Base-by-base conservation (phyloP, 2,113 vertebrate genomes). In the Anguilla rostrata region DNA sequence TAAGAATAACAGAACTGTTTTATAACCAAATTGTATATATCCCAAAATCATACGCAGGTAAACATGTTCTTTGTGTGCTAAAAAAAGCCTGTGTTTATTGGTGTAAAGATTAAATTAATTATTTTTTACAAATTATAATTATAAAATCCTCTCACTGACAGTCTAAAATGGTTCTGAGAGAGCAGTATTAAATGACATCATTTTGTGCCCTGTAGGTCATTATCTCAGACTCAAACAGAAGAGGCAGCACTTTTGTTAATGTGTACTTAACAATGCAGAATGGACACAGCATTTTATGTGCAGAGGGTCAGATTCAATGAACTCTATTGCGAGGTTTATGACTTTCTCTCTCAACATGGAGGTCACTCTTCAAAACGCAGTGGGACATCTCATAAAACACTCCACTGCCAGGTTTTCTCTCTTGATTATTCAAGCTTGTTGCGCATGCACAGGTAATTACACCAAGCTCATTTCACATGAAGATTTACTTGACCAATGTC, bases 341-440 rank as follows among this genome's bases (percentile, higher is more conserved):
- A 22, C 81, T 82, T 82, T 82, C 78, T 80, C 78, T 49, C 6
- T 53, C 26, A 75, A 53, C 9, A 11, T 12, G 26, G 46, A 82
- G 81, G 81, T 82, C 81, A 29, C 43, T 26, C 43, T 43, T 34
- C n/a, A 53, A 82, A 82, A 82, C 18, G 22, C 41, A 82, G 20
- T 8, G 40, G 40, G 80, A 26, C 40, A 26, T n/a, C 41, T 41
- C 80, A 11, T 46, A 9, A 82, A 82, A 56, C 41, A 29, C 39
- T 29, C n/a, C 81, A 82, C 20, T 34, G 40, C 43, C 49, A 82
- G 46, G 9, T n/a, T 82, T 56, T 20, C 43, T 49, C 81, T 56
- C 43, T 46, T 82, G 81, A 34, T 53, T 53, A 53, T 82, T 82
- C 81, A n/a, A n/a, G 34, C 78, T 34, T 80, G 78, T 80, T 40